A percentile compares a stretch with the other conserved stretches of the same genome.
phyloP scores from a whole-genome alignment of 2,797 vertebrate genomes.

The Ctenochaetus hawaiiensis region DNA sequence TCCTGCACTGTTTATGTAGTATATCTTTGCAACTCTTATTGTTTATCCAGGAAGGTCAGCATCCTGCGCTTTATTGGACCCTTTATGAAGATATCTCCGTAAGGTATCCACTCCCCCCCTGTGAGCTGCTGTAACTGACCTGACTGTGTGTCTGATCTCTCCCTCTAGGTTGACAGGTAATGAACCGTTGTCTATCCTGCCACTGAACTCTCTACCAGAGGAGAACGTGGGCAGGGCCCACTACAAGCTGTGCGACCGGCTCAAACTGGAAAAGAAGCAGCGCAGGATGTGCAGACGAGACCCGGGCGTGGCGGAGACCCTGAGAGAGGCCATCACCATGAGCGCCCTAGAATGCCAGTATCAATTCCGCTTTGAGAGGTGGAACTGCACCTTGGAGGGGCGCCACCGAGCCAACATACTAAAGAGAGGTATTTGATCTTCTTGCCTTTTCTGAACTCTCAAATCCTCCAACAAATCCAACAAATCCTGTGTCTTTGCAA shows the following conservation, averaged over 20 bases:
- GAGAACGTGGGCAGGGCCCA: conserved; percentile 91
- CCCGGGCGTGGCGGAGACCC: conserved; percentile 96
- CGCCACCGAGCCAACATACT: conserved; percentile 94
- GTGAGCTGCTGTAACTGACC: conserved; percentile 30
- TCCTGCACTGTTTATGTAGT: conserved; percentile 65
- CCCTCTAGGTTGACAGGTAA: conserved; percentile 93
- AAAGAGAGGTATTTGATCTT: conserved; percentile 88
- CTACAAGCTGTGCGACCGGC: conserved; percentile 97
- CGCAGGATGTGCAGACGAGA: conserved; percentile 97
- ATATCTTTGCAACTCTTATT: conserved; percentile 61
- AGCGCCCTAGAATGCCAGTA: conserved; percentile 97
- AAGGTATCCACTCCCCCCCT: conserved; percentile 34
- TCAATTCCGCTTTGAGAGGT: conserved; percentile 98
- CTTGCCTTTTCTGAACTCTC: too few relatives aligned
- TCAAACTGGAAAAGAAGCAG: conserved; percentile 99
- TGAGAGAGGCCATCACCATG: conserved; percentile 98
- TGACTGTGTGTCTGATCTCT: conserved; percentile 46
- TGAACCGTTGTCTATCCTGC: conserved; percentile 96
- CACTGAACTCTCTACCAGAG: conserved; percentile 93
- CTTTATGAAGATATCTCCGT: conserved; percentile 49
- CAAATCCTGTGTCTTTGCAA: background rate
- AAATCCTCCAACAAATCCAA: too few relatives aligned
- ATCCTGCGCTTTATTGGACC: conserved; percentile 62
- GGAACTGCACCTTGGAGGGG: conserved; percentile 98
- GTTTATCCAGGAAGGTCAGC: conserved; percentile 66